A percentile compares a stretch with the other conserved stretches of the same genome.
Conservation (phyloP, 2,888 invertebrate species). For the Lepidochrysops patricia region DNA sequence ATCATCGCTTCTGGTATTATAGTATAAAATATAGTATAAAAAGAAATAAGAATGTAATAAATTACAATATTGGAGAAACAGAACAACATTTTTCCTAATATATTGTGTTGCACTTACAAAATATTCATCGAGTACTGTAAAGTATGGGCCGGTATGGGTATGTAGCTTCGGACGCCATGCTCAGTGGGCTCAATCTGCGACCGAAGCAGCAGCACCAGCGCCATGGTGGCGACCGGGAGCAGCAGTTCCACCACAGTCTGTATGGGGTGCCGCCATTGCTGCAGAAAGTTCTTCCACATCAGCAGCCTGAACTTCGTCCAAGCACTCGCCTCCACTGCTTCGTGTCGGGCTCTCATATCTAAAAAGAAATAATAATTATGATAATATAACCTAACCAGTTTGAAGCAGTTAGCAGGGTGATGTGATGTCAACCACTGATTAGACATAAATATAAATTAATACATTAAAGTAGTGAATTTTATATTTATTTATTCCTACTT, state of each 20-base stretch:
- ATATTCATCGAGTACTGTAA: slow-evolving; percentile 31
- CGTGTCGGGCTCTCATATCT: slow-evolving; percentile 25
- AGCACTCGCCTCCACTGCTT: slow-evolving; percentile 36
- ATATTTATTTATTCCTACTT: too few species aligned
- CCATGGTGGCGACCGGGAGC: slow-evolving; percentile 78
- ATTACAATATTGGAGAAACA: too few species aligned
- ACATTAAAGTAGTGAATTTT: too few species aligned
- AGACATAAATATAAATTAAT: too few species aligned
- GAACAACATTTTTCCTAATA: too few species aligned
- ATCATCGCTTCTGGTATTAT: too few species aligned
- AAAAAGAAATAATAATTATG: neutral
- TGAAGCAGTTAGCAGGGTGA: too few species aligned
- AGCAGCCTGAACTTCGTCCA: slow-evolving; percentile 79
- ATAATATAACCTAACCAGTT: too few species aligned
- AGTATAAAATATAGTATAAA: too few species aligned
- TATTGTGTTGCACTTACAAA: too few species aligned
- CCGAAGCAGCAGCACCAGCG: slow-evolving; percentile 81
- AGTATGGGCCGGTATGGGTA: slow-evolving; percentile 42
- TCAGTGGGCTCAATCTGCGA: slow-evolving; percentile 76
- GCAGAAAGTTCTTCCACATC: slow-evolving; percentile 88
- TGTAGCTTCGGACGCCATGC: slow-evolving; percentile 23
- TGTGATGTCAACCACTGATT: too few species aligned
- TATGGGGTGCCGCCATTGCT: slow-evolving; percentile 81
- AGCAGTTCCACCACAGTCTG: slow-evolving; percentile 81
- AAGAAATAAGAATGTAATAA: too few species aligned